Conservation (phyloP, 2,797 vertebrate species). For the Acestrorhynchus altus region DNA sequence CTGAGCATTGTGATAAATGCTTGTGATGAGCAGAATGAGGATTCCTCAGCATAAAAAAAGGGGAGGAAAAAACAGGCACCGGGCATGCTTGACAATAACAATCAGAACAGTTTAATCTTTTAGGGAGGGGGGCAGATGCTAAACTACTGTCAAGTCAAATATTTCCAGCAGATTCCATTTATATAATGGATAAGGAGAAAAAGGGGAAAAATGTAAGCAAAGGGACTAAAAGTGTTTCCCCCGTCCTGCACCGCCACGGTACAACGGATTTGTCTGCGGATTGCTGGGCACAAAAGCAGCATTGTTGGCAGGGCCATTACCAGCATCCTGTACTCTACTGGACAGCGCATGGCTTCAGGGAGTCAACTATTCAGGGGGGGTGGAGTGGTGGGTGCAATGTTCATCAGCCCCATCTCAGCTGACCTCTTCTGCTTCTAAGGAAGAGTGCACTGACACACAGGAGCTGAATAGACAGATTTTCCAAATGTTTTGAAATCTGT, state of each 20-base stretch:
- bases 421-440: conserved; percentile 84
- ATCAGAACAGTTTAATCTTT: conserved; percentile 84
- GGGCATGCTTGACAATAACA: conserved; percentile 78
- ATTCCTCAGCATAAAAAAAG: conserved; percentile 27
- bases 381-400: conserved; percentile 75
- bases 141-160: conserved; percentile 92
- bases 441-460: conserved; percentile 83
- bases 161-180: conserved; percentile 85
- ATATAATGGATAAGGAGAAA: conserved; percentile 79
- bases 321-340: conserved; percentile 82
- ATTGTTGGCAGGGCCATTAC: conserved; percentile 96
- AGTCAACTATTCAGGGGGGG: conserved; percentile 82
- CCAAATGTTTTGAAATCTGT: conserved; percentile 99
- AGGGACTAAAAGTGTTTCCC: conserved; percentile 84
- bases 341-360: conserved; percentile 88
- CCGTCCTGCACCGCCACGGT: conserved; percentile 79
- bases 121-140: conserved; percentile 72
- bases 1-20: conserved; percentile 60
- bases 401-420: conserved; percentile 92
- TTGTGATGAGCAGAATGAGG: conserved; percentile 41
- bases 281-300: conserved; percentile 95
- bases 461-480: conserved; percentile 96
- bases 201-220: conserved; percentile 61
- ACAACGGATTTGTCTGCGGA: conserved; percentile 87
- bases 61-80: conserved; percentile 57